Percentiles rank a stretch among this genome's conserved stretches.
phyloP scores from a whole-genome alignment of 2,113 vertebrate genomes.

The Ochotona princeps region DNA sequence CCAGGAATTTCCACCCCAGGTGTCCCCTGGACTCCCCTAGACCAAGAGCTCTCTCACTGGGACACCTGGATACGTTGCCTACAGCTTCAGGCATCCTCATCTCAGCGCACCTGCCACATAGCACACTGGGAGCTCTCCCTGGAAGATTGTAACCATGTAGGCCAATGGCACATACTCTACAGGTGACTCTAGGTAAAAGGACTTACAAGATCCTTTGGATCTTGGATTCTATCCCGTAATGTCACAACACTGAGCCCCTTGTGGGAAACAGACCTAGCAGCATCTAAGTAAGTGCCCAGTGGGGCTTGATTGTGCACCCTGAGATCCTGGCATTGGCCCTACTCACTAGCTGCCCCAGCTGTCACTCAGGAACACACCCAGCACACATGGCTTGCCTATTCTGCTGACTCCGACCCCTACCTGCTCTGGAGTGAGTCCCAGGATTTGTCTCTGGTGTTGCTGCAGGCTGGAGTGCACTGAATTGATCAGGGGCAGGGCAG shows the following conservation, averaged over 20 bases:
- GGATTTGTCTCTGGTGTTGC: not conserved
- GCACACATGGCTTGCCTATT: not conserved
- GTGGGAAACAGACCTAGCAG: not conserved
- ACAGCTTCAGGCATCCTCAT: not conserved
- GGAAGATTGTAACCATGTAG: not conserved
- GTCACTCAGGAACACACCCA: no score
- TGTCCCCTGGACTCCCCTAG: rapidly evolving
- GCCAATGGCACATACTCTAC: not conserved
- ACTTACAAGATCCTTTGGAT: not conserved
- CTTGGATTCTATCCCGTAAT: not conserved
- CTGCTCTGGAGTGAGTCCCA: not conserved
- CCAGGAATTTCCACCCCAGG: no score
- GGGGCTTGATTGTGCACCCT: not conserved
- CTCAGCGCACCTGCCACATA: not conserved
- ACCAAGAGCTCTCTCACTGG: not conserved
- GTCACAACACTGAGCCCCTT: rapidly evolving
- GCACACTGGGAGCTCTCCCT: not conserved
- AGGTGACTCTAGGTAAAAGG: not conserved
- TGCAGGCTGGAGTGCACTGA: not conserved
- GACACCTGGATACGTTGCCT: not conserved
- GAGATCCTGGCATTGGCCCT: no score
- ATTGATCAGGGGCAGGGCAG: no score
- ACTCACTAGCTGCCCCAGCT: not conserved
- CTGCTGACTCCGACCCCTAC: no score
- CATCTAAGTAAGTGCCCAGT: not conserved